Evolutionary conservation across 1,140 invertebrate genomes (phyloP), one percentile per base, ranked within the genome.

Genomic region (Heliconius melpomene): DNA sequence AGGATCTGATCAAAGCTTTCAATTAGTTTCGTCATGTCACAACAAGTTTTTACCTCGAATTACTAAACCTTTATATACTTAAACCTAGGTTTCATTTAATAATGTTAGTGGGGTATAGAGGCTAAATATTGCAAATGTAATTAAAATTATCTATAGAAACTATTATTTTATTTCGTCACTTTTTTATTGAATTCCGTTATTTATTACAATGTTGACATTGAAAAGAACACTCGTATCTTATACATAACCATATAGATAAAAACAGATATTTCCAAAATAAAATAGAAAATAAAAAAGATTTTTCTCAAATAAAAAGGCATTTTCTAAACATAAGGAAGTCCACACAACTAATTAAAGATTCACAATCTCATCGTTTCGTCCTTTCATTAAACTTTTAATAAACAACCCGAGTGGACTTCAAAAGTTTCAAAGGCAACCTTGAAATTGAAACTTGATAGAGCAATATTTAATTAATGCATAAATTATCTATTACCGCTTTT

Each of bases 1-100:
- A 66, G 60, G 60, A 29, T 29, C 26, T 66, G 26, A 66, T 66
- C 26, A 2, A 11, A 66, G 11, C 26, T 66, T 40, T 13, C 20
- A 75, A 66, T 75, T 40, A 40, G 13, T 75, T 75, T 75, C 74
- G 54, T 40, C n/a, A 75, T 38, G 7, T 16, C 23, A 60, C 9
- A 20, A 29, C 20, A 66, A 66, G 54, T 75, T 75, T 38, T 66
- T 75, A n/a, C 38, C 52, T 66, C 26, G 7, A 32, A 75, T 66
- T 75, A 32, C 60, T 6, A 66, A 66, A 29, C 60, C 60, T 29
- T 26, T 66, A 66, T 66, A n/a, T 16, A 66, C 26, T 26, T 66
- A 26, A 26, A 11, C n/a, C 1, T 23, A 57, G 54, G 20, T 11
- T 23, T 57, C 1, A 66, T 66, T 66, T 66, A 57, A 23, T 23